These are phyloP conservation scores for Stenchaetothrips biformis DNA, from an alignment of 2,888 invertebrate genomes.

Conservation along the genomic window DNA sequence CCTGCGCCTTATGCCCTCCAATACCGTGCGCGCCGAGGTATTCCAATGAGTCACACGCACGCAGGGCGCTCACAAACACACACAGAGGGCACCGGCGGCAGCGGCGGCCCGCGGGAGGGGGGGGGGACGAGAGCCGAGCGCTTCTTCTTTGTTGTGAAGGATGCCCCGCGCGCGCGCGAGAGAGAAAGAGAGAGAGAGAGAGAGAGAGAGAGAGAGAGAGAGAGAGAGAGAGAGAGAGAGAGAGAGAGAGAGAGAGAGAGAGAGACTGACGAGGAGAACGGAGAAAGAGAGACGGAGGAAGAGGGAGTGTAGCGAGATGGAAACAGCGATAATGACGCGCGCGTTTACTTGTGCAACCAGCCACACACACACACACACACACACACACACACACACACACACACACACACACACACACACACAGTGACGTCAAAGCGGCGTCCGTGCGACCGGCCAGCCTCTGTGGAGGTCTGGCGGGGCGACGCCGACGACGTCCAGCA, in stretches of 20 bases:
- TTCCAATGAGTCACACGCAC: background rate
- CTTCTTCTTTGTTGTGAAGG: slow-evolving; percentile 18
- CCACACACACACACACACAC: background rate
- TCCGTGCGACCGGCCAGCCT: background rate
- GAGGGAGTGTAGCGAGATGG: slow-evolving; percentile 6
- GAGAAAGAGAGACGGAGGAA: background rate
- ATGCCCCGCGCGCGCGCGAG: background rate
- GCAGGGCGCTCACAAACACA: background rate
- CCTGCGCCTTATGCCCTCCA: background rate
- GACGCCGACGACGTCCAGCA: background rate
- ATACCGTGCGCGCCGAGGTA: background rate
- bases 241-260: no score
- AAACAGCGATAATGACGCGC: background rate
- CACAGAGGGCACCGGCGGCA: background rate
- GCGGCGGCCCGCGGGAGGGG: background rate
- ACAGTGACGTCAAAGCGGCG: background rate
- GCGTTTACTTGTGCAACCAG: slow-evolving; percentile 14
- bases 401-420: background rate
- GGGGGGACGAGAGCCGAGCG: background rate
- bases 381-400: no score
- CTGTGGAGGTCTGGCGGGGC: no score
- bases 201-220: no score
- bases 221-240: no score
- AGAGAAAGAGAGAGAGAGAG: background rate
- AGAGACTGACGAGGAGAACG: no score